Conservation (phyloP, 2,888 invertebrate genomes). For the Catocala nupta region DNA sequence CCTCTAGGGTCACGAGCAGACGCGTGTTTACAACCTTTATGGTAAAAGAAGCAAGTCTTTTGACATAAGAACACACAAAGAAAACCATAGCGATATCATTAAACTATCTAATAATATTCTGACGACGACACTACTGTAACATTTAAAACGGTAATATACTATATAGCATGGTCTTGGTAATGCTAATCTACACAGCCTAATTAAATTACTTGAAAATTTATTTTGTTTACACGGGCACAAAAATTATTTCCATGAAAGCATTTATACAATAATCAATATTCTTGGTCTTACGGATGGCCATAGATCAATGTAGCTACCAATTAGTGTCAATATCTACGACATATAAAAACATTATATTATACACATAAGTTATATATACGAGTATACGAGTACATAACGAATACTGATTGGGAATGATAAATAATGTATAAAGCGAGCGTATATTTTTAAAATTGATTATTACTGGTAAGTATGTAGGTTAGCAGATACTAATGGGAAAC, state of each 20-base stretch:
- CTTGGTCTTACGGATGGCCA: conserved; percentile 12
- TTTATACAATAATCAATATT: not conserved
- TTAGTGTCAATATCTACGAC: conserved; percentile 47
- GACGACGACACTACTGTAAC: no score
- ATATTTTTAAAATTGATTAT: conserved; percentile 48
- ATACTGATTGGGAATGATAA: conserved; percentile 46
- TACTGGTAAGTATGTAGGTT: conserved; percentile 41
- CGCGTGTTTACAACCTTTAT: no score
- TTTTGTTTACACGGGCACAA: not conserved
- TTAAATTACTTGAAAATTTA: no score
- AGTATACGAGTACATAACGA: conserved; percentile 19
- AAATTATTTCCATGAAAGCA: not conserved
- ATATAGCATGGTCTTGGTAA: no score
- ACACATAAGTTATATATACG: conserved; percentile 22
- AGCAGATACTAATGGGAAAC: conserved; percentile 38
- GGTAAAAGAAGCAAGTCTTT: no score
- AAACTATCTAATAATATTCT: no score
- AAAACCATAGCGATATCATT: no score
- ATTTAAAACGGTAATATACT: no score
- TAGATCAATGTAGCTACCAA: conserved; percentile 50
- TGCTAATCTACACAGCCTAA: no score
- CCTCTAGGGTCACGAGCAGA: no score
- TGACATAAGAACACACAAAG: no score
- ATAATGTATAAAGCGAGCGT: conserved; percentile 40
- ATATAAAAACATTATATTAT: conserved; percentile 39